phyloP scores from a whole-genome alignment of 1,140 invertebrate species.

The Chironomus striatipennis region DNA sequence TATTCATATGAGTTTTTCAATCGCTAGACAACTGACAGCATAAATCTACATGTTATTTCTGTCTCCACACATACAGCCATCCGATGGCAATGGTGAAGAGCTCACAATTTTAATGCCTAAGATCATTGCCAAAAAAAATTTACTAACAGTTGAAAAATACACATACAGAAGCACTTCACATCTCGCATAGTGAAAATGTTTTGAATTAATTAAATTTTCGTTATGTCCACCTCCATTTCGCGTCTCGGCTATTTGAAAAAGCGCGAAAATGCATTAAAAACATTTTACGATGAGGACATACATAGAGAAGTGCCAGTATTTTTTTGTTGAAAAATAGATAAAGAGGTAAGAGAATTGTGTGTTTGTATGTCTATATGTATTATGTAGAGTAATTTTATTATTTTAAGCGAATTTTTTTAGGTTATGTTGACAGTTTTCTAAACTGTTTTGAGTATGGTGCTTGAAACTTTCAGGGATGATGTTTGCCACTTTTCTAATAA shows the following conservation, averaged over 20 bases:
- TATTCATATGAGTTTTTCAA: too few relatives aligned
- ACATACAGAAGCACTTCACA: too few relatives aligned
- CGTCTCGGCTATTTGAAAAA: slow-evolving; percentile 1
- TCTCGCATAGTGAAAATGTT: neutral
- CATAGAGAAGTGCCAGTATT: neutral
- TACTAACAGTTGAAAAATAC: too few relatives aligned
- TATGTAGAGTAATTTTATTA: too few relatives aligned
- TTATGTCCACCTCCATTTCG: neutral
- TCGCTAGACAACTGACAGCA: neutral
- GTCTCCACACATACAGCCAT: neutral
- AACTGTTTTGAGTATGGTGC: neutral
- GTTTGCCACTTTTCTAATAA: too few relatives aligned
- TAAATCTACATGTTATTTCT: neutral
- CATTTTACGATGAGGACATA: neutral
- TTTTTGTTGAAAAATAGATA: neutral
- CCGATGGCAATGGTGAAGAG: too few relatives aligned
- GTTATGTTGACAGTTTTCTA: neutral
- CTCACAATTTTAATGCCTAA: too few relatives aligned
- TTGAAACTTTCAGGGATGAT: neutral
- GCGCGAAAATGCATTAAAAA: slow-evolving; percentile 10
- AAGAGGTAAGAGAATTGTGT: too few relatives aligned
- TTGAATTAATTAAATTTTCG: slow-evolving; percentile 21
- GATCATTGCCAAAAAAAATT: too few relatives aligned
- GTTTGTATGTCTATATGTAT: too few relatives aligned
- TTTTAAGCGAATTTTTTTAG: neutral